These are phyloP conservation scores for Emydoidea blandingii DNA, from an alignment of 2,797 vertebrate genomes.

Conservation along the genomic window DNA sequence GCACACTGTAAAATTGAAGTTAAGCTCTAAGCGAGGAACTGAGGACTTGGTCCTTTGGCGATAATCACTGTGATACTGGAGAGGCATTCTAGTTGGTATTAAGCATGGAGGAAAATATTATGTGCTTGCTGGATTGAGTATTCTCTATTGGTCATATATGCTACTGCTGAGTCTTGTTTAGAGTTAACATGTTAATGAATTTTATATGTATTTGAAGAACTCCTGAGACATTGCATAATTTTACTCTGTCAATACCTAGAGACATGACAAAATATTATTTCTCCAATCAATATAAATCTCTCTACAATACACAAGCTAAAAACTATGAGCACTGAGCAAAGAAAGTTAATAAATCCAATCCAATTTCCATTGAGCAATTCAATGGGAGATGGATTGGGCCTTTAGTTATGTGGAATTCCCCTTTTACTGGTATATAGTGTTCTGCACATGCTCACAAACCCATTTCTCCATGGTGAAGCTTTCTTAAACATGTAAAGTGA, in stretches of 20 bases:
- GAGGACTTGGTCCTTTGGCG: background rate
- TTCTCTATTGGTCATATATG: background rate
- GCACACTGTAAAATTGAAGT: background rate
- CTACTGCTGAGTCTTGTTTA: background rate
- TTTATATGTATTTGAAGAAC: background rate
- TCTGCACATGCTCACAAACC: background rate
- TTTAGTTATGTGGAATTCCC: background rate
- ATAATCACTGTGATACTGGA: background rate
- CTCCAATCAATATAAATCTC: background rate
- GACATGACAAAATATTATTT: background rate
- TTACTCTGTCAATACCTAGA: background rate
- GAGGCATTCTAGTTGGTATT: background rate
- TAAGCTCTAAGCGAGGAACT: background rate
- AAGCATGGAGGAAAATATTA: background rate
- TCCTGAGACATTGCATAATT: background rate
- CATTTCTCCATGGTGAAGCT: background rate
- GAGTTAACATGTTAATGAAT: background rate
- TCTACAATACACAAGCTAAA: background rate
- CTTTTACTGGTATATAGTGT: background rate
- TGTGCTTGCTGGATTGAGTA: background rate
- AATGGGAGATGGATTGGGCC: fast-evolving
- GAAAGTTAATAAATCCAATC: background rate
- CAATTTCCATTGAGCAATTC: background rate
- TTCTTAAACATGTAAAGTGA: background rate
- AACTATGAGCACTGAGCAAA: background rate